Evolutionary conservation across 92 coral and sea anemone genomes (phyloP).

Genomic region (Epizoanthus rinbou): DNA sequence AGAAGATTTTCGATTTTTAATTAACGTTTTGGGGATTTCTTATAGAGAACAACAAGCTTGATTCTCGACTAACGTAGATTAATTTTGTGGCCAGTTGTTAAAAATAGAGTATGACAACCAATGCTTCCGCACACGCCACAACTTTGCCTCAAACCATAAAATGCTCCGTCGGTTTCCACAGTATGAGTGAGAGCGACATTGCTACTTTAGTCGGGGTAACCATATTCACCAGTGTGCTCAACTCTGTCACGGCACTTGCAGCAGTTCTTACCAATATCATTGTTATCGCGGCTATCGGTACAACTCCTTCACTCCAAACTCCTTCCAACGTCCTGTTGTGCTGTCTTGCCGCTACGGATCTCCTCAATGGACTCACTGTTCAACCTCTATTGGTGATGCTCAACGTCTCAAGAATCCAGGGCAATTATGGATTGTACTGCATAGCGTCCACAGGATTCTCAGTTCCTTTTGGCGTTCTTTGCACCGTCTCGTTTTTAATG

Average conservation of each 20-base stretch:
- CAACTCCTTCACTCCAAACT: not conserved
- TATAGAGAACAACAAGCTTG: too few relatives aligned
- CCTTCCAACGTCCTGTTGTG: slow-evolving; percentile 35
- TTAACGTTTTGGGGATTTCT: too few relatives aligned
- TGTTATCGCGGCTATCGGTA: slow-evolving; percentile 12
- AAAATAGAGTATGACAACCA: too few relatives aligned
- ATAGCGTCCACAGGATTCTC: slow-evolving; percentile 15
- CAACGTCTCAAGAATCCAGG: slow-evolving; percentile 34
- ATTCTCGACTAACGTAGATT: too few relatives aligned
- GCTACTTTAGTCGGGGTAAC: slow-evolving; percentile 6
- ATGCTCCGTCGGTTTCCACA: slow-evolving; percentile 27
- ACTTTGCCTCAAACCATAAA: not conserved
- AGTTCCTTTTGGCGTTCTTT: slow-evolving; percentile 28
- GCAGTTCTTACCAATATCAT: slow-evolving; percentile 17
- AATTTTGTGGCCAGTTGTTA: too few relatives aligned
- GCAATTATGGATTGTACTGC: slow-evolving; percentile 9
- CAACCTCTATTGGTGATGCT: slow-evolving; percentile 36
- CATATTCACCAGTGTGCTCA: slow-evolving; percentile 20
- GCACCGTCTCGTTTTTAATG: slow-evolving; percentile 13
- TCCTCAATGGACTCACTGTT: slow-evolving; percentile 19
- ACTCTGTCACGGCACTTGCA: slow-evolving; percentile 10
- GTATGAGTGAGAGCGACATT: not conserved
- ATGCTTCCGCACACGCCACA: too few relatives aligned
- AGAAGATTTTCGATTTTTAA: too few relatives aligned
- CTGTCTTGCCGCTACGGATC: slow-evolving; percentile 15